These are phyloP conservation scores for Bolborhynchus lineola DNA, from an alignment of 2,113 vertebrate genomes.

Conservation along the genomic window DNA sequence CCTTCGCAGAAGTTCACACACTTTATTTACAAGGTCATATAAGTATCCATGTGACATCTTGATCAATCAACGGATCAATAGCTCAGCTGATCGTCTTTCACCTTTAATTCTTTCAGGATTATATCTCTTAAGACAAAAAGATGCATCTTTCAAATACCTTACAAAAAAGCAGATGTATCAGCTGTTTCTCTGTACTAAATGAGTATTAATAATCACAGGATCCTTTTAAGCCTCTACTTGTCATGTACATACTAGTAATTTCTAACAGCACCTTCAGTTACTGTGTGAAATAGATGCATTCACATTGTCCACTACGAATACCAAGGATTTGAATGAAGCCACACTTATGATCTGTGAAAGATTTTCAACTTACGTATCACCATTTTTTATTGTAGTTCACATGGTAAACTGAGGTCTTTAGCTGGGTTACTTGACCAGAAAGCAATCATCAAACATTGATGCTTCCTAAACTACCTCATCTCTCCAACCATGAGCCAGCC, in stretches of 20 bases:
- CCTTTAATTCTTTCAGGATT: slow-evolving; percentile 3
- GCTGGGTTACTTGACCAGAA: not conserved
- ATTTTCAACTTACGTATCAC: not conserved
- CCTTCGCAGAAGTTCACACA: not conserved
- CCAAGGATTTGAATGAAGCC: not conserved
- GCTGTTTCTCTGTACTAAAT: not conserved
- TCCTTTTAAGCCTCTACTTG: not conserved
- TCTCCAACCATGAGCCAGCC: not conserved
- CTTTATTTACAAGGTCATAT: not conserved
- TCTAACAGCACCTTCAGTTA: not conserved
- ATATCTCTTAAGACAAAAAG: not conserved
- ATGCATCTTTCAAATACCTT: not conserved
- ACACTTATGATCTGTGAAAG: not conserved
- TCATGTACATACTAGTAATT: not conserved
- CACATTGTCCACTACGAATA: not conserved
- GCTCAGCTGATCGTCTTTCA: not conserved
- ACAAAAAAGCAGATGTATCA: not conserved
- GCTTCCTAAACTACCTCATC: not conserved
- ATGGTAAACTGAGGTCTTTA: not conserved
- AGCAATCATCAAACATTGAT: not conserved
- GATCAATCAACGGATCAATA: not conserved
- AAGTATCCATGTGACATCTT: not conserved
- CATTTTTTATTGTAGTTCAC: not conserved
- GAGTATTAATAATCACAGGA: not conserved
- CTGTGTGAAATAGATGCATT: not conserved